phyloP scores from a whole-genome alignment of 2,113 vertebrate genomes.

The Trochalopteron elliotii region DNA sequence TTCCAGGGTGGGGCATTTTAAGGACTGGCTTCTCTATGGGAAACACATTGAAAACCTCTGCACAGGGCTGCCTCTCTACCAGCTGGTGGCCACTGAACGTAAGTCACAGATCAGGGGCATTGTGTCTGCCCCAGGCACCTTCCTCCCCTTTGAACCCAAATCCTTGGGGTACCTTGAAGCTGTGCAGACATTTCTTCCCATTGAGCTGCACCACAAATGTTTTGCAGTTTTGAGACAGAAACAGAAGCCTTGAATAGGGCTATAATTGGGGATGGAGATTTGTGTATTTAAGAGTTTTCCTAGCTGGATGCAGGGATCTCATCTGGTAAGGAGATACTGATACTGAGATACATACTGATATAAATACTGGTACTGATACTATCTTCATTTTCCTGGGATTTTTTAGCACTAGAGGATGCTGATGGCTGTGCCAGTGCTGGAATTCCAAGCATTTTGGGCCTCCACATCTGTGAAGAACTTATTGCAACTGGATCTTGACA shows the following conservation, averaged over 20 bases:
- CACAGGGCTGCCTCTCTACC: constrained; percentile 65
- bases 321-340: neutral
- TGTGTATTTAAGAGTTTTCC: neutral
- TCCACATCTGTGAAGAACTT: constrained; percentile 32
- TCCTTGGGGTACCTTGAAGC: accelerated
- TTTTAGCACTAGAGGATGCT: accelerated
- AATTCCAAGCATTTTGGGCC: constrained; percentile 59
- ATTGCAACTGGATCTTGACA: neutral
- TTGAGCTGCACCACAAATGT: too few relatives aligned
- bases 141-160: neutral
- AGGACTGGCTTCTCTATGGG: constrained; percentile 63
- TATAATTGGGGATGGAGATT: neutral
- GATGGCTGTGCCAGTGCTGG: constrained; percentile 44
- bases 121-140: neutral
- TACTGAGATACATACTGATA: neutral
- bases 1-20: neutral
- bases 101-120: neutral
- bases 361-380: neutral
- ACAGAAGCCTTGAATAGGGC: neutral
- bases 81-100: constrained; percentile 22
- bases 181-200: neutral
- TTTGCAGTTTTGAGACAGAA: neutral
- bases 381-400: neutral
- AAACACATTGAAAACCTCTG: constrained; percentile 63
- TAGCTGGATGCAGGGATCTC: neutral